A percentile compares a stretch with the other conserved stretches of the same genome.
Evolutionary conservation across 2,113 vertebrate genomes (phyloP).

Genomic region (Melanerpes formicivorus): DNA sequence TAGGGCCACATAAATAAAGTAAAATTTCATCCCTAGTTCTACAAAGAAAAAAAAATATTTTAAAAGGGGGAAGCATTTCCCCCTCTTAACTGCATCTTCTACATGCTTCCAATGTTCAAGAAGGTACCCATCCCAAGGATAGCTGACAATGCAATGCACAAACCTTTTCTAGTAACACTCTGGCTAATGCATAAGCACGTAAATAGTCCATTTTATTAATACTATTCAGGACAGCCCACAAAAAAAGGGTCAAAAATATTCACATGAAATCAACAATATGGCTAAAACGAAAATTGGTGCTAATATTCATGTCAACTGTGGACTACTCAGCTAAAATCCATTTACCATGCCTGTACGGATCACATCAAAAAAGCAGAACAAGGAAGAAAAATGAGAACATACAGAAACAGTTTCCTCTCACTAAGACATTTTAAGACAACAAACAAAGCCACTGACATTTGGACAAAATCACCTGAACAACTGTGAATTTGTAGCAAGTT

Average conservation of each 20-base stretch:
- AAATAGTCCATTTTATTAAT: not conserved
- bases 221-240: not conserved
- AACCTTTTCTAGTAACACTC: not conserved
- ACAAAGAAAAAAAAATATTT: not conserved
- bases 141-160: not conserved
- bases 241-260: not conserved
- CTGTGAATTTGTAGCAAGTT: not conserved
- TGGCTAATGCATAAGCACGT: not conserved
- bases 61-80: not conserved
- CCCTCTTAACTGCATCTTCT: not conserved
- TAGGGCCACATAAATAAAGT: not conserved
- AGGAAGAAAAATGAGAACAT: not conserved
- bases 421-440: not conserved
- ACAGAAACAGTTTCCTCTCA: not conserved
- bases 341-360: not conserved
- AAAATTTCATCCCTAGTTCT: not conserved
- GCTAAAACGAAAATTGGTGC: not conserved
- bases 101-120: not conserved
- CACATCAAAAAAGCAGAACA: not conserved
- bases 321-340: not conserved
- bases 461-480: not conserved
- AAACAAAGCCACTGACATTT: not conserved
- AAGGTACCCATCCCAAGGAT: not conserved
- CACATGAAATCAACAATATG: not conserved
- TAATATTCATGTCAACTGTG: not conserved